Evolutionary conservation across 2,113 vertebrate genomes (phyloP), one percentile per base, ranked within the genome.

Genomic region (Synchiropus splendidus): DNA sequence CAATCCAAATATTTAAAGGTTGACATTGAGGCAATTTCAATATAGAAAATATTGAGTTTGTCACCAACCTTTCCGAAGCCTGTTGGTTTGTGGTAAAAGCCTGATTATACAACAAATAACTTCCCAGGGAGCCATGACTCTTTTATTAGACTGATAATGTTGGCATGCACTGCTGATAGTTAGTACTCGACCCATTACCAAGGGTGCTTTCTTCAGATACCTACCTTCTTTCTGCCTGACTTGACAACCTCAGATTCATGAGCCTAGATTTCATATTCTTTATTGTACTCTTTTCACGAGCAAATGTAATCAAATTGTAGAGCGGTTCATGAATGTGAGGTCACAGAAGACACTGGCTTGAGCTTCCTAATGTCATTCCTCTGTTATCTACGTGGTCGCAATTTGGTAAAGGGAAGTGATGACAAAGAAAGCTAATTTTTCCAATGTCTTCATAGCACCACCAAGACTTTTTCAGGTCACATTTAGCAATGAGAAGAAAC

Each of bases 21-120:
- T 87, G 85, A 86, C 85, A 84, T 60, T 80, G 48, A 61, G 56
- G 70, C 79, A 60, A 46, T 67, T 76, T 54, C 18, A 32, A 18
- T 34, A 45, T 18, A 17, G 12, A 44, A 13, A 81, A 81, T 60
- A 60, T 71, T 66, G 58, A 59, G 64, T 75, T 79, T 66, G 71
- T 84, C 85, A 87, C 86, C 85, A 86, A 86, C 86, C 86, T 87
- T 87, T 87, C 86, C 82, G 86, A 85, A 78, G 86, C 72, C 85
- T 87, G 85, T 87, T 86, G 85, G 85, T 85, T 86, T 88, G 86
- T 81, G 85, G 86, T 88, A 88, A 88, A 84, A 87, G 86, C 86
- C 85, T 87, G 85, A 82, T 67, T 76, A 69, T 76, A 72, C 72
- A 76, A 82, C 74, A 80, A 70, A 78, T 74, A 83, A 64, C 77